Conservation (phyloP, 1,140 invertebrate genomes). For the Heterodera carotae region DNA sequence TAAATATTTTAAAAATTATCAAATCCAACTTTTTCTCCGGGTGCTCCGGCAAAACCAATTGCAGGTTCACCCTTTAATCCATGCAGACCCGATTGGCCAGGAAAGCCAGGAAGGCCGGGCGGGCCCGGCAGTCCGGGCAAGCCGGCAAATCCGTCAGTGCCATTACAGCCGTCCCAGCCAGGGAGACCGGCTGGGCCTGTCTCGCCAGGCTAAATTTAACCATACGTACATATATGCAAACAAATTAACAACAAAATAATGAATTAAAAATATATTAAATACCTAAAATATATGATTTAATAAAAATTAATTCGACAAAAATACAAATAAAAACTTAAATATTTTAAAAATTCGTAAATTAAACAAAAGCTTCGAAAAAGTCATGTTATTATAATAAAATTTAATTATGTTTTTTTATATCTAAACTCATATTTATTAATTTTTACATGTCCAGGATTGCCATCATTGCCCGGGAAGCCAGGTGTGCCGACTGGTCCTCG, state of each 20-base stretch:
- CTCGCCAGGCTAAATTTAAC: conserved; percentile 51
- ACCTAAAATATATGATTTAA: too few species aligned
- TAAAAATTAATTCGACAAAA: too few species aligned
- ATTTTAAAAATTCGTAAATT: too few species aligned
- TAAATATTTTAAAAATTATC: background rate
- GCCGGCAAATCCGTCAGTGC: conserved; percentile 62
- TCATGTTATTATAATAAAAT: too few species aligned
- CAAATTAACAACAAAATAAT: background rate
- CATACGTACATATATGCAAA: too few species aligned
- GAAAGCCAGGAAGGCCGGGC: conserved; percentile 55
- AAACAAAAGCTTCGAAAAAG: too few species aligned
- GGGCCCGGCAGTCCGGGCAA: conserved; percentile 60
- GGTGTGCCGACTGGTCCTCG: conserved; percentile 59
- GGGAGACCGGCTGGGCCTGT: conserved; percentile 63
- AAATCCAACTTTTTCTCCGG: conserved; percentile 46
- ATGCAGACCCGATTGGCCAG: conserved; percentile 59
- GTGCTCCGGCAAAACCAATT: conserved; percentile 52
- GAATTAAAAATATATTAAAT: background rate
- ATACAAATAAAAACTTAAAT: too few species aligned
- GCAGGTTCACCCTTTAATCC: conserved; percentile 47
- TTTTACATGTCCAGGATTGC: conserved; percentile 50
- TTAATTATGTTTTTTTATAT: too few species aligned
- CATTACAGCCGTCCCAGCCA: conserved; percentile 66
- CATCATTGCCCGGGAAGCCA: conserved; percentile 64
- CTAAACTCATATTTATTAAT: background rate